These are phyloP conservation scores for Tragelaphus buxtoni DNA, from an alignment of 2,113 vertebrate genomes.

Conservation along the genomic window DNA sequence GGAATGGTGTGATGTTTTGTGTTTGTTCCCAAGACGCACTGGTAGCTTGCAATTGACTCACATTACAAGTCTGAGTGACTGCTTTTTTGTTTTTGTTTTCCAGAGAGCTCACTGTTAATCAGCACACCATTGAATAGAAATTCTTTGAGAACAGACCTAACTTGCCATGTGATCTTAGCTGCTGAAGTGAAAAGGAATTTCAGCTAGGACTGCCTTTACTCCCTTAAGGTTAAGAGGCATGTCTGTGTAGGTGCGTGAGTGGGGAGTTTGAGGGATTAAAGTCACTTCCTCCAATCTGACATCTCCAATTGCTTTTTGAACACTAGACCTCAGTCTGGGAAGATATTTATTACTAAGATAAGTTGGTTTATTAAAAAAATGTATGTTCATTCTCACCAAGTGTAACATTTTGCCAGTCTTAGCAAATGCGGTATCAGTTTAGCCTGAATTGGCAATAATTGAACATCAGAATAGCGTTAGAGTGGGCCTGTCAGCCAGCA, in stretches of 20 bases:
- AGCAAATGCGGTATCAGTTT: background rate
- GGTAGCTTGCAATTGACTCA: background rate
- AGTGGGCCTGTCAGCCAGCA: too few relatives aligned
- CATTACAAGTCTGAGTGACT: background rate
- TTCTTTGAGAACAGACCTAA: background rate
- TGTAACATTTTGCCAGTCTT: background rate
- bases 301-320: background rate
- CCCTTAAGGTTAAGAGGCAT: background rate
- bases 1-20: background rate
- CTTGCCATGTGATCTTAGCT: background rate
- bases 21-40: background rate
- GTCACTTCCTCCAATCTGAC: background rate
- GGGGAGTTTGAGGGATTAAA: background rate
- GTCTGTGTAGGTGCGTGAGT: rapidly evolving
- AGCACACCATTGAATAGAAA: background rate
- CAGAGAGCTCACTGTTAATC: background rate
- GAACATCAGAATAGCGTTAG: background rate
- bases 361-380: background rate
- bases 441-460: background rate
- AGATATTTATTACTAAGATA: background rate
- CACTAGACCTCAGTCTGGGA: background rate
- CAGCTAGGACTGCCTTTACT: background rate
- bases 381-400: background rate
- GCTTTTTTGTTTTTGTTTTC: background rate
- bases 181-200: background rate